phyloP scores from a whole-genome alignment of 2,113 vertebrate genomes.

The Oophaga pumilio region DNA sequence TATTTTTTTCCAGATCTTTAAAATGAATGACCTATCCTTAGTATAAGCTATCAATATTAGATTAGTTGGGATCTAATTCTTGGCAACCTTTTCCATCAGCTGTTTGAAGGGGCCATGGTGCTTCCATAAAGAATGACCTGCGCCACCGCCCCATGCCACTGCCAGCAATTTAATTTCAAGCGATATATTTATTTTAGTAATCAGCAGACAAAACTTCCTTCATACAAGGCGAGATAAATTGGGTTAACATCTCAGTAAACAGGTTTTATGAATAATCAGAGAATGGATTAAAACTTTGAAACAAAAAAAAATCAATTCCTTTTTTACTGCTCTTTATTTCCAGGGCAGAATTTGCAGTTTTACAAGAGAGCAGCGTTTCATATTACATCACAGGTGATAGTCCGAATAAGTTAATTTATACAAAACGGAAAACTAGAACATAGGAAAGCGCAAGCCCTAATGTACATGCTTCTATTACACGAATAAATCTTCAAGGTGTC shows the following conservation, averaged over 20 bases:
- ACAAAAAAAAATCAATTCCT: constrained; percentile 20
- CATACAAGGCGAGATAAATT: not conserved
- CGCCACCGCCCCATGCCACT: not conserved
- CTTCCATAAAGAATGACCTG: no score
- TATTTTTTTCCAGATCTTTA: no score
- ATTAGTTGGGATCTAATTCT: no score
- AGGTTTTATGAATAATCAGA: not conserved
- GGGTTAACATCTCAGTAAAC: not conserved
- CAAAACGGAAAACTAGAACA: constrained; percentile 62
- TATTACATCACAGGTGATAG: constrained; percentile 62
- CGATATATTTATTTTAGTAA: not conserved
- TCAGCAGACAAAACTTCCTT: not conserved
- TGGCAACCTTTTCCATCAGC: no score
- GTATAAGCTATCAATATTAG: no score
- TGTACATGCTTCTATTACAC: constrained; percentile 61
- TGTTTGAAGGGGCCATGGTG: no score
- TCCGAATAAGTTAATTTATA: constrained; percentile 70
- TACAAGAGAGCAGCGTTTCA: constrained; percentile 37
- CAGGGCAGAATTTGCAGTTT: constrained; percentile 33
- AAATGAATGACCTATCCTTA: no score
- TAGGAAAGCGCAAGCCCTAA: constrained; percentile 63
- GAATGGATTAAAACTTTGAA: constrained; percentile 37
- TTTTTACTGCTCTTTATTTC: constrained; percentile 42
- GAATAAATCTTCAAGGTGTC: constrained; percentile 67
- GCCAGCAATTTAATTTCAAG: not conserved